A percentile compares a stretch with the other conserved stretches of the same genome.
Conservation (phyloP, 2,888 invertebrate genomes). For the Physocephala rufipes region DNA sequence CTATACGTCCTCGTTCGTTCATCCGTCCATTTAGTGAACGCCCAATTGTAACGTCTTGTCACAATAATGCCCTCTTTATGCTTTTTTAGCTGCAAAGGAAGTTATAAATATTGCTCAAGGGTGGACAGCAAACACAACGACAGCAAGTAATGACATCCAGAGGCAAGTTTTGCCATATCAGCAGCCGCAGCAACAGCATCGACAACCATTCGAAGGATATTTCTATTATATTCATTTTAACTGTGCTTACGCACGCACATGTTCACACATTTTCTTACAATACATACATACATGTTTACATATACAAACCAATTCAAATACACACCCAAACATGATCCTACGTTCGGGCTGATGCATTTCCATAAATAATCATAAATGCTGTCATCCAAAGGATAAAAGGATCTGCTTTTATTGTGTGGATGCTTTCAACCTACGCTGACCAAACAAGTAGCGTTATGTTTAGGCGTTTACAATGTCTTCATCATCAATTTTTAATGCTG, state of each 20-base stretch:
- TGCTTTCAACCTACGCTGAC: too few species aligned
- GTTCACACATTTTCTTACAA: too few species aligned
- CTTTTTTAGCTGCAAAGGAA: conserved; percentile 41
- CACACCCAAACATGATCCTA: not conserved
- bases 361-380: conserved; percentile 31
- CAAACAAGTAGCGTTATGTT: too few species aligned
- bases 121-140: conserved; percentile 40
- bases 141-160: conserved; percentile 17
- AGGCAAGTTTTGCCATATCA: conserved; percentile 25
- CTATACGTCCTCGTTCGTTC: conserved; percentile 34
- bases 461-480: not conserved
- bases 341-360: conserved; percentile 20
- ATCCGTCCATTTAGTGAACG: conserved; percentile 12
- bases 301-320: not conserved
- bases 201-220: conserved; percentile 21
- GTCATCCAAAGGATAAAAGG: not conserved
- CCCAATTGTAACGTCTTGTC: conserved; percentile 30
- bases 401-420: not conserved
- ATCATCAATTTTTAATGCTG: conserved; percentile 4
- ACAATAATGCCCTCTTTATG: conserved; percentile 42
- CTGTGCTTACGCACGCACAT: too few species aligned
- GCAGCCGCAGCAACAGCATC: conserved; percentile 24
- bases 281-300: not conserved
- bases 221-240: not conserved
- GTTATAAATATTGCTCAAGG: conserved; percentile 44